phyloP scores from a whole-genome alignment of 1,140 invertebrate genomes.

The Musca vetustissima region DNA sequence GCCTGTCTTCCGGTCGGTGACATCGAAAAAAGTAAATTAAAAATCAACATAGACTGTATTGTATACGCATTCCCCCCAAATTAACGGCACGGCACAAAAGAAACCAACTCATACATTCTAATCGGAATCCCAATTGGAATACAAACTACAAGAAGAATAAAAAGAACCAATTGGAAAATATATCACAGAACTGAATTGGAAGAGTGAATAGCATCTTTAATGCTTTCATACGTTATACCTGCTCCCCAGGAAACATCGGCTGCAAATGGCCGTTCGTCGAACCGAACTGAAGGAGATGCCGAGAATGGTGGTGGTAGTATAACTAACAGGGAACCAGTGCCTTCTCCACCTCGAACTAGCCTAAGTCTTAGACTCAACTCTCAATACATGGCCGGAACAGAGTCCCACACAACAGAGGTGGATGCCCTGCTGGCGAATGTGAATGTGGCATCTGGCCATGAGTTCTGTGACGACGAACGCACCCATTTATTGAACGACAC shows the following conservation, averaged over 20 bases:
- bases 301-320: neutral
- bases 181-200: no score
- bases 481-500: constrained; percentile 7
- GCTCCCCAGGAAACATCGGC: constrained; percentile 11
- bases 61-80: neutral
- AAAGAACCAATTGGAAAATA: neutral
- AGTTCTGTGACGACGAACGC: constrained; percentile 15
- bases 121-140: neutral
- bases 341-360: constrained; percentile 6
- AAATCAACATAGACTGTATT: neutral
- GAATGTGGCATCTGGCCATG: constrained; percentile 11
- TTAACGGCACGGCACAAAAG: no score
- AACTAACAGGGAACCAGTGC: constrained; percentile 1
- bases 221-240: constrained; percentile 18
- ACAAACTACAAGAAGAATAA: neutral
- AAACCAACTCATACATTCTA: neutral
- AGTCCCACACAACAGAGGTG: constrained; percentile 14
- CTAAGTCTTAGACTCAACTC: constrained; percentile 8
- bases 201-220: constrained; percentile 6
- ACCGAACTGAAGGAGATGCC: neutral
- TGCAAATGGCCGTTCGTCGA: constrained; percentile 8
- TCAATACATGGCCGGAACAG: neutral
- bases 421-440: constrained; percentile 26
- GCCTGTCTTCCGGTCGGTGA: constrained; percentile 9
- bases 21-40: neutral